phyloP scores from a whole-genome alignment of 2,797 vertebrate genomes.

The Pseudochromis fuscus region DNA sequence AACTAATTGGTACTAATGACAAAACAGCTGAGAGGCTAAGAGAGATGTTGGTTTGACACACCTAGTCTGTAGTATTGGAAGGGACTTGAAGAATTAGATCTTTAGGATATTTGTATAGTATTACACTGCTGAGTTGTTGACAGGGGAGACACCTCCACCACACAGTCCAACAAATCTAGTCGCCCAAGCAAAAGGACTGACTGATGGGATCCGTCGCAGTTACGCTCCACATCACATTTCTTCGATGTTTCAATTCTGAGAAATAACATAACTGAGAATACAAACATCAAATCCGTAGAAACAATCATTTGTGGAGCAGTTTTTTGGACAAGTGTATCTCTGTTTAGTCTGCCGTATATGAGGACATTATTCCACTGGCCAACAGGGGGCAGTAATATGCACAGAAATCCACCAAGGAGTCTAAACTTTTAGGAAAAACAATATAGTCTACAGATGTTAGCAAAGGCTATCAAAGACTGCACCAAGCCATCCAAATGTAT shows the following conservation, averaged over 20 bases:
- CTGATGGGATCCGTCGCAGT: slow-evolving; percentile 46
- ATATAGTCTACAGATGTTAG: too few relatives aligned
- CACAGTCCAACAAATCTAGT: slow-evolving; percentile 28
- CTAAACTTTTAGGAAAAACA: background rate
- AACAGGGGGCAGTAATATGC: too few relatives aligned
- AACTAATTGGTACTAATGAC: slow-evolving; percentile 20
- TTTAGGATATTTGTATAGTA: slow-evolving; percentile 12
- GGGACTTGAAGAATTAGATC: too few relatives aligned
- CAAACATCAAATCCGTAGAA: slow-evolving; percentile 44
- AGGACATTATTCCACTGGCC: background rate
- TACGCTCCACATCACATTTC: background rate
- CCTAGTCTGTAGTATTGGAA: slow-evolving; percentile 1
- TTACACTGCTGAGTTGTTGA: slow-evolving; percentile 12
- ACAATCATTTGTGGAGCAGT: background rate
- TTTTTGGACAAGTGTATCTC: background rate
- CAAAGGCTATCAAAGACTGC: too few relatives aligned
- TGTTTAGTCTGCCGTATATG: background rate
- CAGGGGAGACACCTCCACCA: slow-evolving; percentile 9
- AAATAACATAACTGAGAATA: slow-evolving; percentile 46
- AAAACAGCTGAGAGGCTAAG: slow-evolving; percentile 18
- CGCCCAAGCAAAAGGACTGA: slow-evolving; percentile 6
- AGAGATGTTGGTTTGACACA: slow-evolving; percentile 30
- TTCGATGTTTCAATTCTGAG: slow-evolving; percentile 32
- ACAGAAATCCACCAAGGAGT: too few relatives aligned
- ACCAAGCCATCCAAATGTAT: too few relatives aligned